A percentile compares a stretch with the other conserved stretches of the same genome.
These are phyloP conservation scores for Drosophila gunungcola DNA, from an alignment of 1,140 invertebrate species.

Conservation along the genomic window DNA sequence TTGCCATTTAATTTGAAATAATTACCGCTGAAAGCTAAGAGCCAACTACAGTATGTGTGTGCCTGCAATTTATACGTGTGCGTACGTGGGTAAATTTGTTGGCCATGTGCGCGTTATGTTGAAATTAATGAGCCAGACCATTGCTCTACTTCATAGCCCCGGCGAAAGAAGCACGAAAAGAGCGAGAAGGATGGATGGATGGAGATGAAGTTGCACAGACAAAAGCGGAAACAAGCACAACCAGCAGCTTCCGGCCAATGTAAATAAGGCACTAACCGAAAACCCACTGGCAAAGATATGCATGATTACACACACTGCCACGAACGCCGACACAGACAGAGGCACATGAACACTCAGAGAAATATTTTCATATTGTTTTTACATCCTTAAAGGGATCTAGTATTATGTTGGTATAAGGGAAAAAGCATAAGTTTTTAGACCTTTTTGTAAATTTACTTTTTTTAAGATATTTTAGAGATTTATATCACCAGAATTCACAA, in stretches of 20 bases:
- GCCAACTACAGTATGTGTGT: conserved; percentile 18
- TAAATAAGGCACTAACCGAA: conserved; percentile 62
- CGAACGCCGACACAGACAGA: conserved; percentile 9
- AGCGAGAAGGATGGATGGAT: conserved; percentile 7
- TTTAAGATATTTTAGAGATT: no score
- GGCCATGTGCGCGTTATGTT: conserved; percentile 62
- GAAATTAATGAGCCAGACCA: conserved; percentile 65
- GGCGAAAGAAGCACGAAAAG: conserved; percentile 2
- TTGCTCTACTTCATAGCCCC: conserved; percentile 56
- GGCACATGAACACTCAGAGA: not conserved
- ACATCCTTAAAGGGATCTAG: no score
- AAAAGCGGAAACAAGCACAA: conserved; percentile 64
- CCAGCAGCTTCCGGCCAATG: conserved; percentile 63
- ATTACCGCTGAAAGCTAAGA: conserved; percentile 55
- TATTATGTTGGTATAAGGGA: no score
- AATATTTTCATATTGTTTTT: not conserved
- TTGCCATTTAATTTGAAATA: conserved; percentile 68
- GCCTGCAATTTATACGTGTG: conserved; percentile 31
- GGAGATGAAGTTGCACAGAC: conserved; percentile 51
- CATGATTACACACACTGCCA: conserved; percentile 56
- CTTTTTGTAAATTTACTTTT: no score
- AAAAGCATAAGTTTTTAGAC: no score
- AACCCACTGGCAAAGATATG: conserved; percentile 54
- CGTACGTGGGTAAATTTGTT: conserved; percentile 37
- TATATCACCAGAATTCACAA: no score